Base-by-base conservation (phyloP, 2,113 vertebrate genomes). In the Patagioenas fasciata region DNA sequence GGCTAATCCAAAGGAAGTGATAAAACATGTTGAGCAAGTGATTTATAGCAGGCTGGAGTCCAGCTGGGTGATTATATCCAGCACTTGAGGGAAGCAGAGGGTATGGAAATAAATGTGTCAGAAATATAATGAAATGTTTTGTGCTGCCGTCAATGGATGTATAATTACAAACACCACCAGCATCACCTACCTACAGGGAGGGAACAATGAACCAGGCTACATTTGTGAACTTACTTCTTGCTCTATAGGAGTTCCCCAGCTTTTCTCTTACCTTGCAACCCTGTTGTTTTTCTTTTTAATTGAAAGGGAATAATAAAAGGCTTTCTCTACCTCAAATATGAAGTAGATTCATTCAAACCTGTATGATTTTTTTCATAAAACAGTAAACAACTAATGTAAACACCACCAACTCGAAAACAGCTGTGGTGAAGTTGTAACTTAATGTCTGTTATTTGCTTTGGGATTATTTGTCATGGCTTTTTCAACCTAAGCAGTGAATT, bases 111-210 rank as follows among this genome's bases (percentile, higher is more conserved):
- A 90, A 88, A 92, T 42, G 75, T 67, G 89, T 79, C 81, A 94
- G 71, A 91, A 93, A 80, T 88, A 53, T 32, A 94, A 95, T 94
- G 60, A 93, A 72, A 89, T 77, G 62, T 80, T 93, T 88, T 93
- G 74, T 85, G 62, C 40, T 83, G 66, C 79, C 84, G 87, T 47
- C 0, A 34, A 12, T 60, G 44, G 74, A 60, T 60, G 36, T 60
- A 8, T 88, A 85, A 93, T 94, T 85, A 80, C 54, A 88, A 78
- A 54, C 51, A 32, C 34, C n/a, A 56, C 61, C 74, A 53, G 0
- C 60, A 32, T 72, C 50, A 32, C 9, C 7, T 64, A 51, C 62
- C 79, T 80, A 10, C 32, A 36, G 82, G 60, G 85, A 82, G 57
- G 42, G 28, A 80, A 56, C 19, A 56, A 32, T 6, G 21, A 91